These are phyloP conservation scores for Asobara japonica DNA, from an alignment of 1,140 invertebrate genomes.

Conservation along the genomic window DNA sequence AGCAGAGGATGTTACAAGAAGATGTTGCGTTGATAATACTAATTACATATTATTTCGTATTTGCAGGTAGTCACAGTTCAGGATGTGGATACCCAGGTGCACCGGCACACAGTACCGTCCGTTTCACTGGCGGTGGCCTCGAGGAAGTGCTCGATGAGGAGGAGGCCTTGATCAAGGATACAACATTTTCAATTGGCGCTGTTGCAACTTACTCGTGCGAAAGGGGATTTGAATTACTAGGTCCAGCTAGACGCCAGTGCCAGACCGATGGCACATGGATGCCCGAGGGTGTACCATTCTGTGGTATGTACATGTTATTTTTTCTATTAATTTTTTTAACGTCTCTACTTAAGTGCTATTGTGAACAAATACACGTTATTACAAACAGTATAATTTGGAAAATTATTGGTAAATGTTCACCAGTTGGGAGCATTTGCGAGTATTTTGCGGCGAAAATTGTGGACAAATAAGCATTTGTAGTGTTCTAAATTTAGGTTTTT, in stretches of 20 bases:
- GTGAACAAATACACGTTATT: too few species aligned
- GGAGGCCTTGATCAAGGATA: constrained; percentile 65
- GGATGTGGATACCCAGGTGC: constrained; percentile 90
- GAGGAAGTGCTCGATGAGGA: constrained; percentile 62
- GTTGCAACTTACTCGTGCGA: constrained; percentile 90
- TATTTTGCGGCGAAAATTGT: too few species aligned
- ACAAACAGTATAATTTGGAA: too few species aligned
- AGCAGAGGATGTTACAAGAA: constrained; percentile 16
- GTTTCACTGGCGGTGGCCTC: constrained; percentile 70
- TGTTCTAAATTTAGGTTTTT: too few species aligned
- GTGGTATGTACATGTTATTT: constrained; percentile 77
- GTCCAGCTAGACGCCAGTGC: constrained; percentile 83
- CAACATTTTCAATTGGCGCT: constrained; percentile 72
- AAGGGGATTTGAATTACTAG: constrained; percentile 89
- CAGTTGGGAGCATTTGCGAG: too few species aligned
- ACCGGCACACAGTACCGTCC: constrained; percentile 85
- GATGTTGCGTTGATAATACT: constrained; percentile 1
- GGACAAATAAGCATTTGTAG: too few species aligned
- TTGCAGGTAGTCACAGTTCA: constrained; percentile 46
- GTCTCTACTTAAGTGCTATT: too few species aligned
- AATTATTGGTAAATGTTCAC: too few species aligned
- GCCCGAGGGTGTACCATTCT: constrained; percentile 94
- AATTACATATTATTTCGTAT: constrained; percentile 8
- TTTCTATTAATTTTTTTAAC: not conserved
- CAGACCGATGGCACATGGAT: constrained; percentile 80